These are phyloP conservation scores for Gadopsis marmoratus DNA, from an alignment of 2,797 vertebrate species.

Conservation along the genomic window DNA sequence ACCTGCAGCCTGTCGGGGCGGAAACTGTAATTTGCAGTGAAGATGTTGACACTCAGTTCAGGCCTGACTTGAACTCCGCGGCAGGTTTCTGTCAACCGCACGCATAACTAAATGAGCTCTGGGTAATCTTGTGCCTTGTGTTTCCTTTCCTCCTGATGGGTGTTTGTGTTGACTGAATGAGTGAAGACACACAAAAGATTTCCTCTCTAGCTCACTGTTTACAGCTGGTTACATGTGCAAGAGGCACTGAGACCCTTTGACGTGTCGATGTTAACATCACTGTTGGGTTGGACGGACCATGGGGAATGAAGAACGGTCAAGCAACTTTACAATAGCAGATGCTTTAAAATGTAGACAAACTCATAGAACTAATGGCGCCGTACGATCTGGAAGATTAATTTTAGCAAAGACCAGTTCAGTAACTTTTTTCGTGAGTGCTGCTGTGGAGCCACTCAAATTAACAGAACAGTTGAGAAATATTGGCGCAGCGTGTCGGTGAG, in stretches of 20 bases:
- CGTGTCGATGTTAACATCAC: slow-evolving; percentile 15
- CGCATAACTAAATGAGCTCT: slow-evolving; percentile 35
- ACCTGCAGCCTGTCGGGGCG: slow-evolving; percentile 23
- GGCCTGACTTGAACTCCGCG: slow-evolving; percentile 37
- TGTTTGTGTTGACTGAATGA: slow-evolving; percentile 36
- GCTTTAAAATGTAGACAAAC: slow-evolving; percentile 31
- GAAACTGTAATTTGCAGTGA: slow-evolving; percentile 19
- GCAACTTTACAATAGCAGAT: slow-evolving; percentile 34
- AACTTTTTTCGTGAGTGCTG: slow-evolving; percentile 35
- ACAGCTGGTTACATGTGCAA: slow-evolving; percentile 6
- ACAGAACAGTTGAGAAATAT: slow-evolving; percentile 48
- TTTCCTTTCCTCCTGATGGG: slow-evolving; percentile 17
- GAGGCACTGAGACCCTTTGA: slow-evolving; percentile 1
- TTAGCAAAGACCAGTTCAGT: slow-evolving; percentile 62
- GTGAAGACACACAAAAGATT: slow-evolving; percentile 10
- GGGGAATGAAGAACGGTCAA: slow-evolving; percentile 11
- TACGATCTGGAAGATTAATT: slow-evolving; percentile 50
- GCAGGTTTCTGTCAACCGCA: slow-evolving; percentile 35
- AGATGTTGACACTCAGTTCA: slow-evolving; percentile 49
- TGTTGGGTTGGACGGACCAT: not conserved
- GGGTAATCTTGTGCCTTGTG: slow-evolving; percentile 39
- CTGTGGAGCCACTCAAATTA: slow-evolving; percentile 45
- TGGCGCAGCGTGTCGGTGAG: slow-evolving; percentile 44
- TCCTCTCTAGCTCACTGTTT: slow-evolving; percentile 6
- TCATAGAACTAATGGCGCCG: slow-evolving; percentile 11